Evolutionary conservation across 2,113 vertebrate species (phyloP).

Genomic region (Larimichthys polyactis): DNA sequence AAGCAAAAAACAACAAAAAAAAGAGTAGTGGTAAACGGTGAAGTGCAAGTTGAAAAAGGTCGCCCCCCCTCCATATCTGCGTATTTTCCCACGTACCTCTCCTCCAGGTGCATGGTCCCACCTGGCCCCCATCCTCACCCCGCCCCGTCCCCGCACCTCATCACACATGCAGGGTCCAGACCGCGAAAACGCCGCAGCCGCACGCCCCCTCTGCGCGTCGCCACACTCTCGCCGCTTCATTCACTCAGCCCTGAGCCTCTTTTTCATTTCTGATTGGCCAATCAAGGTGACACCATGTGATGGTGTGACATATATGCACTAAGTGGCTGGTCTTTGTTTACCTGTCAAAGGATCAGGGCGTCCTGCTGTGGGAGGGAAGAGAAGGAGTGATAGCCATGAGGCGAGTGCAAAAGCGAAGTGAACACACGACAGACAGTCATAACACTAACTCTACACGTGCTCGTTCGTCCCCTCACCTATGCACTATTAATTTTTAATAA

Average conservation of each 20-base stretch:
- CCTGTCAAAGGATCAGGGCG: slow-evolving; percentile 73
- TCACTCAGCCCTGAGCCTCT: slow-evolving; percentile 68
- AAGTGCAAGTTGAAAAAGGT: slow-evolving; percentile 50
- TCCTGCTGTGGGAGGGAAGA: slow-evolving; percentile 63
- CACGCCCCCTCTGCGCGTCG: slow-evolving; percentile 20
- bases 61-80: slow-evolving; percentile 42
- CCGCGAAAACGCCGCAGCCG: slow-evolving; percentile 40
- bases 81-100: slow-evolving; percentile 28
- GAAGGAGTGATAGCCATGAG: slow-evolving; percentile 68
- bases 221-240: slow-evolving; percentile 41
- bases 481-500: slow-evolving; percentile 81
- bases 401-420: slow-evolving; percentile 54
- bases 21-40: slow-evolving; percentile 39
- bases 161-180: slow-evolving; percentile 28
- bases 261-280: slow-evolving; percentile 73
- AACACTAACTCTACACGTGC: slow-evolving; percentile 80
- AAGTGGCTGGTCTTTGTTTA: slow-evolving; percentile 81
- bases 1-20: not conserved
- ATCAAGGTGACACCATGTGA: slow-evolving; percentile 71
- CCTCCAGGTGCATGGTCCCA: slow-evolving; percentile 34
- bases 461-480: slow-evolving; percentile 82
- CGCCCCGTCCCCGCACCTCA: not conserved
- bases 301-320: slow-evolving; percentile 81
- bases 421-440: slow-evolving; percentile 70
- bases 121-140: not conserved